Evolutionary conservation across 2,888 invertebrate genomes (phyloP).

Genomic region (Papilio protenor): DNA sequence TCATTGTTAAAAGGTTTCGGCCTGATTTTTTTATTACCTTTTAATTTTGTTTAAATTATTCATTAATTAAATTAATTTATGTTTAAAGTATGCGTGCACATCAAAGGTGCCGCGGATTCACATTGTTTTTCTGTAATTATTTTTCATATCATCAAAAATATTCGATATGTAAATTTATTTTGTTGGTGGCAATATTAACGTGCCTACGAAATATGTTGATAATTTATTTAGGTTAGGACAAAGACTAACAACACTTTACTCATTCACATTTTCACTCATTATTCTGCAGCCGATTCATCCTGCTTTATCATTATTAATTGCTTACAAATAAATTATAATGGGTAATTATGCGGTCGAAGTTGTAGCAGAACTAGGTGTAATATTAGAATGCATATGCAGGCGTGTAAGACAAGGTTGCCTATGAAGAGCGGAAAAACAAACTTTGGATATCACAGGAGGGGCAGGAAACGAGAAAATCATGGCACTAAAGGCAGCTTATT

Average conservation of each 20-base stretch:
- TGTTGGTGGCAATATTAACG: neutral
- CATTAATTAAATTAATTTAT: neutral
- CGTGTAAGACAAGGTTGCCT: constrained; percentile 58
- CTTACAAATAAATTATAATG: constrained; percentile 5
- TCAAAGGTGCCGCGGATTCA: neutral
- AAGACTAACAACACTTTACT: constrained; percentile 1
- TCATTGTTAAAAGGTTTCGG: neutral
- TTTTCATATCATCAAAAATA: neutral
- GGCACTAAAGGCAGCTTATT: constrained; percentile 47
- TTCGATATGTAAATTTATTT: neutral
- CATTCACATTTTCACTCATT: neutral
- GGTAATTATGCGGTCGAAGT: neutral
- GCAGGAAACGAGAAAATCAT: constrained; percentile 49
- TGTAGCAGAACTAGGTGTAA: constrained; percentile 16
- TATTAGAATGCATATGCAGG: constrained; percentile 61
- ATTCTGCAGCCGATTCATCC: neutral
- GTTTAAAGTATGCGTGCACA: neutral
- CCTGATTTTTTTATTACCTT: neutral
- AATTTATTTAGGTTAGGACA: neutral
- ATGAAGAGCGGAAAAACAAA: constrained; percentile 48
- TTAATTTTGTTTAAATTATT: neutral
- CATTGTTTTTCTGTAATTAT: neutral
- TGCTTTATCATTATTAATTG: constrained; percentile 16
- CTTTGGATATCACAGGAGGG: constrained; percentile 45
- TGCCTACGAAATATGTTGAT: neutral